These are phyloP conservation scores for Tympanoctomys barrerae DNA, from an alignment of 2,797 vertebrate species.

Conservation along the genomic window DNA sequence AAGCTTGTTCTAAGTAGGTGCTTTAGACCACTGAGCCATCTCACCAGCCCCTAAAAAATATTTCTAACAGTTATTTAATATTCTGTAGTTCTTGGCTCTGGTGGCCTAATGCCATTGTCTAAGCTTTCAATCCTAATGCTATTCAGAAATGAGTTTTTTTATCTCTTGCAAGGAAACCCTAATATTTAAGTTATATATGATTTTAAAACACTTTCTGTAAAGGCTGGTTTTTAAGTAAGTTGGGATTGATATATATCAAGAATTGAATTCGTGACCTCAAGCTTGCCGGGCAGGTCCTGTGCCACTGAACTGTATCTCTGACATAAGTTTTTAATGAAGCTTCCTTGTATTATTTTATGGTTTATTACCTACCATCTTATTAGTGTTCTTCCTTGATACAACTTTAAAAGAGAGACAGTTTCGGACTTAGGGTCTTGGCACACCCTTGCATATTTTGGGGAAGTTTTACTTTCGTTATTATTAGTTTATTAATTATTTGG, in stretches of 20 bases:
- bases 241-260: too few relatives aligned
- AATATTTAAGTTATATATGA: background rate
- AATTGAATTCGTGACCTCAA: too few relatives aligned
- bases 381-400: constrained; percentile 2
- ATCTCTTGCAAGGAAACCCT: background rate
- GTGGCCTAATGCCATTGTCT: background rate
- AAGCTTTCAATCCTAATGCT: background rate
- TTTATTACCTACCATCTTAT: background rate
- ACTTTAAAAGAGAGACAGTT: background rate
- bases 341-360: constrained; percentile 9
- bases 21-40: too few relatives aligned
- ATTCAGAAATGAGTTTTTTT: background rate
- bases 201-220: constrained; percentile 10
- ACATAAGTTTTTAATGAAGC: background rate
- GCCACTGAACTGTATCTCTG: too few relatives aligned
- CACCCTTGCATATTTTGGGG: background rate
- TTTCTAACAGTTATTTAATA: background rate
- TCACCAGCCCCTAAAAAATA: too few relatives aligned
- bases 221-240: background rate
- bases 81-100: background rate
- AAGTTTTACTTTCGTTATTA: background rate
- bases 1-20: too few relatives aligned
- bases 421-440: background rate
- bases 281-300: too few relatives aligned
- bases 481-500: background rate